Base-by-base conservation (phyloP, 1,140 invertebrate species). In the Diabrotica virgifera region DNA sequence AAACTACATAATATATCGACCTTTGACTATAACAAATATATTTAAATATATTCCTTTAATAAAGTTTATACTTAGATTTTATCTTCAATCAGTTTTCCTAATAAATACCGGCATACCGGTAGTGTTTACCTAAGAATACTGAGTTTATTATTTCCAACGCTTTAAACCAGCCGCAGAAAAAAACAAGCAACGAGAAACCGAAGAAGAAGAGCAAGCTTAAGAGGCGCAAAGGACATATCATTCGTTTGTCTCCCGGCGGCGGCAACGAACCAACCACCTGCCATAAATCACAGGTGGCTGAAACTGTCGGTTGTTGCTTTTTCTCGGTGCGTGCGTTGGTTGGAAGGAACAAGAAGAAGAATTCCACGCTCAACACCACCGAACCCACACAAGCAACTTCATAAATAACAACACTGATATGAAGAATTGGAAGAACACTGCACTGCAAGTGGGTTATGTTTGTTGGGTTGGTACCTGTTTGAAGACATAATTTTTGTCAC, bases 191-290 rank as follows among this genome's bases (percentile, higher is more conserved):
- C 8, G 40, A n/a, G 40, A 46, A 46, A 46, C n/a, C 40, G 40
- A 46, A 46, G n/a, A 46, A 46, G n/a, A 46, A 46, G 40, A 46
- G 40, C 40, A 46, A 46, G 24, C 24, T 24, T 24, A 24, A 24
- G 8, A 3, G 40, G 40, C 40, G 40, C 40, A 46, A 46, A 46
- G 40, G 40, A 46, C 40, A 46, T 46, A 46, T 46, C 40, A 46
- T 46, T 46, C 40, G 40, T 46, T 46, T 46, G 40, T 46, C 40
- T n/a, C 40, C 40, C n/a, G 40, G 40, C 40, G 40, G 40, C 40
- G n/a, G n/a, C 40, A n/a, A n/a, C n/a, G 40, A 46, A n/a, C 8
- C n/a, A 46, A n/a, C 8, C n/a, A 46, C 40, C 40, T 46, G n/a
- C 8, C 40, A 46, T 46, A 46, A 46, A 46, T 46, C 40, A 46